Evolutionary conservation across 2,888 invertebrate species (phyloP), one percentile per base, ranked within the genome.

Genomic region (Acleris sparsana): DNA sequence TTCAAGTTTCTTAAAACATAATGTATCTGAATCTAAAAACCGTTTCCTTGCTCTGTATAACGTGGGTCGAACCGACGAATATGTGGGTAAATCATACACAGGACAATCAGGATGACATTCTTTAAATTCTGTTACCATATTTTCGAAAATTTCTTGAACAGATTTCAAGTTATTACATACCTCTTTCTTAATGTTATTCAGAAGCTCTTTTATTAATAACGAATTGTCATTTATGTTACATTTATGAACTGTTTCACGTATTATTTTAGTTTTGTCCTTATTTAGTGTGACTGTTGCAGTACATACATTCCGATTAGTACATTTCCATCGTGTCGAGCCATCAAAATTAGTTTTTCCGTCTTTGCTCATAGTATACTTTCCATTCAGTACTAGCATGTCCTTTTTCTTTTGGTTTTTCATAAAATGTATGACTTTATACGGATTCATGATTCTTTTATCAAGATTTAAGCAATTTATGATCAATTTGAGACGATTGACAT

Each of bases 271-370:
- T 56, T 56, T 44, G 25, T 56, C 46, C 56, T 56, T 44, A 20
- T 9, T 25, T 56, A 56, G 43, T 25, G 56, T 56, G 9, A 46
- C 56, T 43, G 53, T 56, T 17, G 55, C 44, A 56, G 55, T 43
- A 56, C 43, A 56, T 39, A 56, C 55, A 20, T 56, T 43, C 43
- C 55, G 39, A 56, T 56, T 56, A 16, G 55, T 56, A 39, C 55
- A 56, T 22, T 51, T 56, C 56, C 56, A 56, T 56, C 56, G 43
- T 22, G 56, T 44, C 16, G 56, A 9, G 22, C 56, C 56, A 44
- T 56, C 22, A 20, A 22, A 16, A 44, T 56, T 56, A 22, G 44
- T 44, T 56, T 56, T 56, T 22, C 56, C 56, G 25, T 44, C 56
- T 44, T 56, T 56, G 16, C 43, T 44, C 56, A 56, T 44, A 18